phyloP scores from a whole-genome alignment of 1,140 invertebrate genomes.

The Bombyx mori region DNA sequence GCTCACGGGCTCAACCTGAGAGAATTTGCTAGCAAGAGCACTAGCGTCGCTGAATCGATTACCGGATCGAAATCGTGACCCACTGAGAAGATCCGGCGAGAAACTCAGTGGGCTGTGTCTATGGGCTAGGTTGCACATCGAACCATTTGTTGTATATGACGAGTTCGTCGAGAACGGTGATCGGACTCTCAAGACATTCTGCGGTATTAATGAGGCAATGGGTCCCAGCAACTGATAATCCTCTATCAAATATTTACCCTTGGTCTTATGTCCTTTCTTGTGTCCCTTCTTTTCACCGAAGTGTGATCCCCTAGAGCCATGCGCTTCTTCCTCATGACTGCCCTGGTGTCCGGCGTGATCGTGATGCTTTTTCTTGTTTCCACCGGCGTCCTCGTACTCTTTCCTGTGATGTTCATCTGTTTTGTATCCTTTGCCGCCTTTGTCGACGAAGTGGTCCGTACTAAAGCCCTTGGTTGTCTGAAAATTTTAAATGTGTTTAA shows the following conservation, averaged over 20 bases:
- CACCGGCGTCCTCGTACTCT: constrained; percentile 66
- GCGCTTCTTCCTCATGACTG: constrained; percentile 61
- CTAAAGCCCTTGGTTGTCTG: constrained; percentile 71
- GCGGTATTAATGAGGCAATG: neutral
- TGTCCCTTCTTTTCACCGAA: constrained; percentile 73
- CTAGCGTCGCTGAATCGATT: no score
- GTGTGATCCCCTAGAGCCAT: constrained; percentile 66
- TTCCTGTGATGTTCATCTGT: constrained; percentile 67
- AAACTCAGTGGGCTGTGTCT: no score
- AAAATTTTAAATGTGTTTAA: constrained; percentile 14
- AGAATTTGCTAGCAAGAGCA: no score
- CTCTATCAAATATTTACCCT: constrained; percentile 34
- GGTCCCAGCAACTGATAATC: neutral
- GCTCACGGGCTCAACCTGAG: no score
- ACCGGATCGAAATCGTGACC: no score
- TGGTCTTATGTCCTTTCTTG: constrained; percentile 75
- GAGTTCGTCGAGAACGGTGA: no score
- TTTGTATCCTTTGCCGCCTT: constrained; percentile 72
- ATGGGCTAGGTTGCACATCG: no score
- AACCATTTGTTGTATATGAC: no score
- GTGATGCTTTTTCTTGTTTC: constrained; percentile 72
- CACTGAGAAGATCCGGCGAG: no score
- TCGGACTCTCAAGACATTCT: neutral
- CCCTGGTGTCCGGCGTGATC: constrained; percentile 64
- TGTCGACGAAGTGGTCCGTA: constrained; percentile 68